Evolutionary conservation across 2,797 vertebrate species (phyloP).

Genomic region (Acanthornis magna): DNA sequence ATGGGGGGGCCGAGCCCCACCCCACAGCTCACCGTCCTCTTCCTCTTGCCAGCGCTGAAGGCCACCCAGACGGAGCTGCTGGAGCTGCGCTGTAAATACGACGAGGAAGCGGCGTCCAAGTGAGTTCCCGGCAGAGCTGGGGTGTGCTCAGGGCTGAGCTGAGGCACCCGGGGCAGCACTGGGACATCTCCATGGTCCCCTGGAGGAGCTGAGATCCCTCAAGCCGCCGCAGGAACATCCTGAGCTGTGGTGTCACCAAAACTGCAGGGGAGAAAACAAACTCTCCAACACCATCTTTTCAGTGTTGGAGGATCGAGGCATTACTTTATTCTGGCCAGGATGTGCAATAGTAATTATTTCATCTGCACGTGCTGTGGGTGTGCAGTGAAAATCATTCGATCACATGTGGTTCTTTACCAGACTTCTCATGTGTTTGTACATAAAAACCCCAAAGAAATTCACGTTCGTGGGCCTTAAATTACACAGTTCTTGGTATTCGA

Average conservation of each 20-base stretch:
- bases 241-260: fast-evolving
- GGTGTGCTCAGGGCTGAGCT: neutral
- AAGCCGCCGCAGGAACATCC: neutral
- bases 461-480: fast-evolving
- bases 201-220: neutral
- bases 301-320: neutral
- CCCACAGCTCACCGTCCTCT: neutral
- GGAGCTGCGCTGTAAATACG: constrained; percentile 91
- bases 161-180: neutral
- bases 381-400: neutral
- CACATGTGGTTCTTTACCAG: neutral
- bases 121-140: constrained; percentile 59
- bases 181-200: fast-evolving
- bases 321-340: neutral
- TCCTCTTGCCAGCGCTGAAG: constrained; percentile 82
- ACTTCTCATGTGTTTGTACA: neutral
- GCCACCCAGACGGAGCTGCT: constrained; percentile 90
- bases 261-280: neutral
- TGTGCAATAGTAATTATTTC: neutral
- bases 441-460: neutral
- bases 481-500: neutral
- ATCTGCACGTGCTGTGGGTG: fast-evolving
- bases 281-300: neutral
- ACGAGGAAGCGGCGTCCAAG: constrained; percentile 90
- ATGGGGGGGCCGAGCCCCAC: fast-evolving